phyloP scores from a whole-genome alignment of 2,888 invertebrate genomes.

The Spisula solida region DNA sequence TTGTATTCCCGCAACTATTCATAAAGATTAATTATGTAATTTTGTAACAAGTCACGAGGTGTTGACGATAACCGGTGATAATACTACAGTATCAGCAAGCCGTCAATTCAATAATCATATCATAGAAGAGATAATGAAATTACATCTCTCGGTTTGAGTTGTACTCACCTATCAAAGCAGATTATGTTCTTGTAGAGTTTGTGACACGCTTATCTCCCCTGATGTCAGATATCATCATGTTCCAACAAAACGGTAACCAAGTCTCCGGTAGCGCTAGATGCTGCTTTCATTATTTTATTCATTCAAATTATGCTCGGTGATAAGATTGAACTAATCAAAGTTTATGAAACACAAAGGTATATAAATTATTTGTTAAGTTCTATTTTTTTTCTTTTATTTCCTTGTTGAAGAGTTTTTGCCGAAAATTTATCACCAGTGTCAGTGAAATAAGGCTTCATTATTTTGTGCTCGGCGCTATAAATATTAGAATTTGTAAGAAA shows the following conservation, averaged over 20 bases:
- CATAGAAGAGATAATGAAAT: constrained; percentile 51
- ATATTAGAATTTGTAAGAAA: not conserved
- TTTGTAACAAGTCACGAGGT: constrained; percentile 38
- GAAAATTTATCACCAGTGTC: too few species aligned
- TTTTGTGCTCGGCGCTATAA: too few species aligned
- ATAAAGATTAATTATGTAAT: constrained; percentile 61
- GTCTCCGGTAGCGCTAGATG: not conserved
- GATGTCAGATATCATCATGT: constrained; percentile 51
- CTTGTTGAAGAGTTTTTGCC: too few species aligned
- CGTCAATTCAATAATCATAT: constrained; percentile 39
- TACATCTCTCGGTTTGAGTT: constrained; percentile 54
- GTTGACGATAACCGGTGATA: constrained; percentile 51
- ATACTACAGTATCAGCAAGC: constrained; percentile 20
- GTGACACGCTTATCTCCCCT: constrained; percentile 63
- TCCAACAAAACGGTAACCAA: not conserved
- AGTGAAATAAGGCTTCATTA: too few species aligned
- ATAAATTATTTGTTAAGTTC: too few species aligned
- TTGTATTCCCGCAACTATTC: constrained; percentile 7
- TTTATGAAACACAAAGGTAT: too few species aligned
- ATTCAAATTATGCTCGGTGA: too few species aligned
- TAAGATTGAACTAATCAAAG: too few species aligned
- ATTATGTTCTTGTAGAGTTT: constrained; percentile 48
- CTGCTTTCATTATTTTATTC: constrained; percentile 31
- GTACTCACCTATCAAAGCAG: not conserved
- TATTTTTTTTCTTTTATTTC: too few species aligned